Conservation (phyloP, 2,113 vertebrate genomes). For the Centrocercus urophasianus region DNA sequence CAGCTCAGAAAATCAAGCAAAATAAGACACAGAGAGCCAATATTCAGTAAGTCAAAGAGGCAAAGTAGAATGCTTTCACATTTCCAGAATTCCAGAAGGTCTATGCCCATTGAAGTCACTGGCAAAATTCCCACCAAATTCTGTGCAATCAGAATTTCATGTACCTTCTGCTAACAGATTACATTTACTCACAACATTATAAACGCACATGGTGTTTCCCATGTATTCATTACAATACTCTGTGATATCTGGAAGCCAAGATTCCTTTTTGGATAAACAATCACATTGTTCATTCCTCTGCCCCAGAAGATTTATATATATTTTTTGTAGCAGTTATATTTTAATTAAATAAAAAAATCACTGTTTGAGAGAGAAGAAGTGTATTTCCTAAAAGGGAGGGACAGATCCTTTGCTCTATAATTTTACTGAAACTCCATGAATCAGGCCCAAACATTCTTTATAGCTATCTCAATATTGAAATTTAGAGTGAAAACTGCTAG, state of each 20-base stretch:
- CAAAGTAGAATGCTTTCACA: not conserved
- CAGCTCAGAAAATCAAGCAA: not conserved
- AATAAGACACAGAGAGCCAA: not conserved
- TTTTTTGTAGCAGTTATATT: not conserved
- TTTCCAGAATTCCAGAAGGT: not conserved
- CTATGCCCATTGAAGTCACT: not conserved
- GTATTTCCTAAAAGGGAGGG: not conserved
- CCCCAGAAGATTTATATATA: not conserved
- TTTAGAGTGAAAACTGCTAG: constrained; percentile 68
- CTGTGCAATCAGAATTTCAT: not conserved
- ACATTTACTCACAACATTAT: not conserved
- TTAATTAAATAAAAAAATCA: not conserved
- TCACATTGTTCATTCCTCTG: not conserved
- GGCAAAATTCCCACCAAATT: constrained; percentile 2
- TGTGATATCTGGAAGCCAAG: not conserved
- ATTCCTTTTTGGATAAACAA: constrained; percentile 1
- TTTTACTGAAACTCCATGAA: constrained; percentile 1
- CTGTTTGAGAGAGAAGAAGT: not conserved
- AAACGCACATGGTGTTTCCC: not conserved
- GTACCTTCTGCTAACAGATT: not conserved
- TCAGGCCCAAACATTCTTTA: constrained; percentile 13
- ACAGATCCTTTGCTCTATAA: not conserved
- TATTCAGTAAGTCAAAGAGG: not conserved
- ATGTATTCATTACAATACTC: not conserved
- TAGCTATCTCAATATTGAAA: constrained; percentile 10